Percentiles rank a stretch among this genome's conserved stretches.
phyloP scores from a whole-genome alignment of 2,888 invertebrate genomes.

The Pseudanteris insignis region DNA sequence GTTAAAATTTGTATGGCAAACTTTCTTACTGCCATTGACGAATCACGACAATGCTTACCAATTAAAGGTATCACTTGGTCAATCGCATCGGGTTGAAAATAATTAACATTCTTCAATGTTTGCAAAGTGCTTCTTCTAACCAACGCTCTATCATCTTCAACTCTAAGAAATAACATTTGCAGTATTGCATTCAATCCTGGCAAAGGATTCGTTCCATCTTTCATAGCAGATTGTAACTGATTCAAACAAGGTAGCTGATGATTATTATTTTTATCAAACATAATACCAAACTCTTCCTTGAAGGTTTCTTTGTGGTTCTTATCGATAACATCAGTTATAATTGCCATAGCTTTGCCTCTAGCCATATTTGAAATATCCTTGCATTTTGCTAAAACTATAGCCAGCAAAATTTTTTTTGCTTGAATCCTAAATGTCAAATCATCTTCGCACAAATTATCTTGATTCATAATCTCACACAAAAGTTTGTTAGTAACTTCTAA shows the following conservation, averaged over 20 bases:
- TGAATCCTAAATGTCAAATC: slow-evolving; percentile 25
- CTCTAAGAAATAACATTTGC: slow-evolving; percentile 64
- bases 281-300: slow-evolving; percentile 31
- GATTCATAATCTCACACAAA: slow-evolving; percentile 52
- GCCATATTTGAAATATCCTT: slow-evolving; percentile 69
- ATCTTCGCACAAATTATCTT: slow-evolving; percentile 11
- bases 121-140: slow-evolving; percentile 65
- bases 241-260: slow-evolving; percentile 49
- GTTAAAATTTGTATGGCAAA: slow-evolving; percentile 68
- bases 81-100: slow-evolving; percentile 46
- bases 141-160: slow-evolving; percentile 69
- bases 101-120: slow-evolving; percentile 52
- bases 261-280: slow-evolving; percentile 45
- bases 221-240: slow-evolving; percentile 47
- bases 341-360: slow-evolving; percentile 72
- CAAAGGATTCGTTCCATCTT: slow-evolving; percentile 51
- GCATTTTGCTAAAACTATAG: slow-evolving; percentile 69
- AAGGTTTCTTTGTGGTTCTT: slow-evolving; percentile 37
- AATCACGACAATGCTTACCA: slow-evolving; percentile 66
- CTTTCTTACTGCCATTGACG: slow-evolving; percentile 68
- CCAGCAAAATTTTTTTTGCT: slow-evolving; percentile 62
- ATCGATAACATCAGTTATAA: slow-evolving; percentile 69
- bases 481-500: slow-evolving; percentile 68
- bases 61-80: slow-evolving; percentile 48
- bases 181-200: slow-evolving; percentile 59